Evolutionary conservation across 2,797 vertebrate genomes (phyloP).

Genomic region (Mycteria americana): DNA sequence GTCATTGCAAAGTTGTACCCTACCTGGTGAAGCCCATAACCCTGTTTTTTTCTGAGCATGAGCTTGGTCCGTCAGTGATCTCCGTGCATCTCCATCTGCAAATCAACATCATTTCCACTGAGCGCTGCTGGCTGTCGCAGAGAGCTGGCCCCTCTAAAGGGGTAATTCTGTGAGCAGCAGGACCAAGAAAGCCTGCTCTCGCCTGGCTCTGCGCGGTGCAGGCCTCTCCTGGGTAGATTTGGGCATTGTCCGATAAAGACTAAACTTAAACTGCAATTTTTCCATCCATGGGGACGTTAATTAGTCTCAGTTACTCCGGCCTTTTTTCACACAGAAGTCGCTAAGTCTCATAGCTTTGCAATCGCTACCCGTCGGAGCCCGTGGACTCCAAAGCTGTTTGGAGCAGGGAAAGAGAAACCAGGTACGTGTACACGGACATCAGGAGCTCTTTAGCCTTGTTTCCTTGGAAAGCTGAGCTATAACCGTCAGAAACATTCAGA

Average conservation of each 20-base stretch:
- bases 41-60: neutral
- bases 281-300: neutral
- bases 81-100: neutral
- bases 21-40: neutral
- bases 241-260: neutral
- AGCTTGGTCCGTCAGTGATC: neutral
- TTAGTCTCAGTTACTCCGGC: neutral
- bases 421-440: rapidly evolving
- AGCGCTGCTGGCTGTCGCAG: neutral
- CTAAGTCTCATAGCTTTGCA: neutral
- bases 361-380: rapidly evolving
- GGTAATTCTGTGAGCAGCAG: neutral
- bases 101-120: neutral
- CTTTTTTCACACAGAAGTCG: neutral
- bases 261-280: neutral
- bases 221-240: neutral
- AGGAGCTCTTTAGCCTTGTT: neutral
- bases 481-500: neutral
- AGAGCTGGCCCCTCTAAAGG: neutral
- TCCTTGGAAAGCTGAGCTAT: neutral
- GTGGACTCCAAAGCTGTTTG: neutral
- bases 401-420: neutral
- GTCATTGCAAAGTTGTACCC: neutral
- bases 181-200: neutral
- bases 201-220: neutral